Evolutionary conservation across 2,113 vertebrate species (phyloP).

Genomic region (Crotalus horridus): DNA sequence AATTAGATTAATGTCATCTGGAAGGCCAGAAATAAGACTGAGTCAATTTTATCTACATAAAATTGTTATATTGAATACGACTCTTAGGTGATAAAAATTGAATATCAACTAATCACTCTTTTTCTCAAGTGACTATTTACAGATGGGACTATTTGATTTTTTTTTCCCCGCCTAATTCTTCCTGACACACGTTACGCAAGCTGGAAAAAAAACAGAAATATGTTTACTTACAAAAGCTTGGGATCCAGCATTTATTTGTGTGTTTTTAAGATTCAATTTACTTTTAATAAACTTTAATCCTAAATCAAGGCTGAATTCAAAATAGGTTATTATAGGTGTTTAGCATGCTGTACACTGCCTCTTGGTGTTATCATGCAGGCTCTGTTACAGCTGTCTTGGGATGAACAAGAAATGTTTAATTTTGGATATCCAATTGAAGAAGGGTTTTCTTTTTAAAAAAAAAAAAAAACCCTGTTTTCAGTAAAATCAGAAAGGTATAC

Average conservation of each 20-base stretch:
- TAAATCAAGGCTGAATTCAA: constrained; percentile 32
- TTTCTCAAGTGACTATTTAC: neutral
- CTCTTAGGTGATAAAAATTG: neutral
- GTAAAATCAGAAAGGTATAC: constrained; percentile 26
- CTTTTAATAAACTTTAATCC: constrained; percentile 31
- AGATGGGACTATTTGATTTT: neutral
- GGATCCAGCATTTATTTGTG: constrained; percentile 15
- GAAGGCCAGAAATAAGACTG: neutral
- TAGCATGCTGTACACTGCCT: constrained; percentile 38
- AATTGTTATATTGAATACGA: neutral
- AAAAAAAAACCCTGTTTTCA: constrained; percentile 2
- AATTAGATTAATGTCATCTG: neutral
- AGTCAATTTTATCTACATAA: neutral
- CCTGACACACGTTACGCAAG: neutral
- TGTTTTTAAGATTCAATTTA: constrained; percentile 42
- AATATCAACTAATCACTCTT: neutral
- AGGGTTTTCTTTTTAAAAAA: neutral
- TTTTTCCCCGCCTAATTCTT: neutral
- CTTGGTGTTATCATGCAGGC: constrained; percentile 25
- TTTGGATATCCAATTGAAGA: constrained; percentile 38
- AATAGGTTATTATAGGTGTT: constrained; percentile 2
- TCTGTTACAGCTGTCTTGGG: constrained; percentile 21
- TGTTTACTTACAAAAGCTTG: constrained; percentile 6
- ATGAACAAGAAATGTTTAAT: constrained; percentile 50
- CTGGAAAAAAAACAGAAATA: constrained; percentile 12